Percentiles rank a stretch among this genome's conserved stretches.
Conservation (phyloP, 2,888 invertebrate species). For the Microplitis deprimator region DNA sequence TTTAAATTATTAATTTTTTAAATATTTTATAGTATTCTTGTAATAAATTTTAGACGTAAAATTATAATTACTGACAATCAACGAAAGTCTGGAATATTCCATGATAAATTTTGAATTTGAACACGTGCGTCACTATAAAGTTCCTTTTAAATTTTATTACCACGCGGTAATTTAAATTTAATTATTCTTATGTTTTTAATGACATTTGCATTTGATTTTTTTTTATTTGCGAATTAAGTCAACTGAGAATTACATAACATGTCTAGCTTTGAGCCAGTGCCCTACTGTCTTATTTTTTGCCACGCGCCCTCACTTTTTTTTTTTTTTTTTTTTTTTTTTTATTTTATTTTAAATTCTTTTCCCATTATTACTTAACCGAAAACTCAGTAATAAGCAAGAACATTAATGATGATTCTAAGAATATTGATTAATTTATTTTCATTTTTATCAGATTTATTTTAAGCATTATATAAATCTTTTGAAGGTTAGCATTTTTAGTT, state of each 20-base stretch:
- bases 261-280: constrained; percentile 57
- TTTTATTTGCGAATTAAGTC: constrained; percentile 30
- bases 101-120: background rate
- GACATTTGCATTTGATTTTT: constrained; percentile 8
- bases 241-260: constrained; percentile 57
- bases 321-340: background rate
- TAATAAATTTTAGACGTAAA: too few species aligned
- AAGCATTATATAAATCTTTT: background rate
- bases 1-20: constrained; percentile 1
- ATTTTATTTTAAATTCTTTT: too few species aligned
- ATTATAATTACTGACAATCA: background rate
- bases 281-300: constrained; percentile 52
- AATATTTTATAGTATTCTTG: background rate
- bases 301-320: constrained; percentile 27
- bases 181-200: background rate
- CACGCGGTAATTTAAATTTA: background rate
- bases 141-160: background rate
- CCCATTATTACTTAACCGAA: background rate
- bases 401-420: background rate
- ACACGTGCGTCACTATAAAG: background rate
- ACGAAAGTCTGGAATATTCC: background rate
- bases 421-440: background rate
- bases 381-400: background rate
- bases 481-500: background rate
- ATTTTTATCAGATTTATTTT: background rate